A percentile compares a stretch with the other conserved stretches of the same genome.
Evolutionary conservation across 2,888 invertebrate genomes (phyloP).

Genomic region (Lepidocyrtoides sp.): DNA sequence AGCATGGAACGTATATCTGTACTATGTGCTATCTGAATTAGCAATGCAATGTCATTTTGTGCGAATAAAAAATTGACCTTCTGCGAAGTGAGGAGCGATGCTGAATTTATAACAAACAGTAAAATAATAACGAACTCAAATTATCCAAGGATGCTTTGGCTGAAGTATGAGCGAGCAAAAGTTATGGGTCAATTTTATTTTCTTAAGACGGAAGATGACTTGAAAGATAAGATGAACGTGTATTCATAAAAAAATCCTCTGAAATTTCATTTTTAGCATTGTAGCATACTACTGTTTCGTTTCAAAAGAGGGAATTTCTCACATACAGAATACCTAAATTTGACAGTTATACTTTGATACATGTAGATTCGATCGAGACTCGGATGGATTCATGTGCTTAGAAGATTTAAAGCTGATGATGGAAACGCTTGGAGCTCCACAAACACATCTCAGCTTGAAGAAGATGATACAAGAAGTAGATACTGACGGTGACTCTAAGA

Average conservation of each 20-base stretch:
- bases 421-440: constrained; percentile 98
- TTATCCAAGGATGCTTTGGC: too few species aligned
- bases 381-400: constrained; percentile 95
- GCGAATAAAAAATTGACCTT: too few species aligned
- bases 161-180: not conserved
- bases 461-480: constrained; percentile 97
- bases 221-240: not conserved
- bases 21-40: not conserved
- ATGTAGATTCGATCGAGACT: constrained; percentile 92
- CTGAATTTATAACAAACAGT: too few species aligned
- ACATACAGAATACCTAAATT: too few species aligned
- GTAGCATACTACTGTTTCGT: too few species aligned
- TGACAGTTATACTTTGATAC: not conserved
- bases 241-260: too few species aligned
- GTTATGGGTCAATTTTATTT: not conserved
- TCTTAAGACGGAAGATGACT: not conserved
- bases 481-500: constrained; percentile 94
- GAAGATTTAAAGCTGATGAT: constrained; percentile 98
- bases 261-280: too few species aligned
- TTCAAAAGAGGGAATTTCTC: too few species aligned
- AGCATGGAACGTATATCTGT: not conserved
- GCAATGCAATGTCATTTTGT: too few species aligned
- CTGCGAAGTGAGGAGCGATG: too few species aligned
- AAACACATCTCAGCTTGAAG: constrained; percentile 97
- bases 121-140: too few species aligned